phyloP scores from a whole-genome alignment of 1,140 invertebrate species.

The Octopus bimaculoides region DNA sequence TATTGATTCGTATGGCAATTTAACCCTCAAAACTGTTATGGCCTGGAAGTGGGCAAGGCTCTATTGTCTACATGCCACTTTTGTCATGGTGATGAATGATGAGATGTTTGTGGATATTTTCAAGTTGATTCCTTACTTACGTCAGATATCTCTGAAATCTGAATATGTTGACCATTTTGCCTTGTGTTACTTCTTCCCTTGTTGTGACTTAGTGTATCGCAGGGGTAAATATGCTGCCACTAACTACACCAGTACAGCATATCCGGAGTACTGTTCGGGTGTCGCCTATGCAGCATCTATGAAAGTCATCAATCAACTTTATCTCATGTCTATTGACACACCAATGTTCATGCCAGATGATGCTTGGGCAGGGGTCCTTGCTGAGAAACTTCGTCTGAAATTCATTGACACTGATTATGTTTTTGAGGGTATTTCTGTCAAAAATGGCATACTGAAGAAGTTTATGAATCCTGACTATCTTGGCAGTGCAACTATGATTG shows the following conservation, averaged over 20 bases:
- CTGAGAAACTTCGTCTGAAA: constrained; percentile 24
- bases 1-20: constrained; percentile 69
- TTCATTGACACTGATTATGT: constrained; percentile 23
- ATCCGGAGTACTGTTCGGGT: constrained; percentile 27
- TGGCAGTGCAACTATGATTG: constrained; percentile 24
- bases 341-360: constrained; percentile 23
- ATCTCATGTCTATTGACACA: constrained; percentile 21
- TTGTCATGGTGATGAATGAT: constrained; percentile 82
- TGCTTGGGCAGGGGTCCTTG: constrained; percentile 27
- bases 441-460: constrained; percentile 21
- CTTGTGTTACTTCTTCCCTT: constrained; percentile 24
- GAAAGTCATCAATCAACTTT: constrained; percentile 21
- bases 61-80: constrained; percentile 66
- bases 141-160: background rate
- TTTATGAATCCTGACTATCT: constrained; percentile 24
- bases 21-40: constrained; percentile 83
- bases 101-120: constrained; percentile 79
- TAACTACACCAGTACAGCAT: constrained; percentile 14
- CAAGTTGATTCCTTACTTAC: constrained; percentile 57
- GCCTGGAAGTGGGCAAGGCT: constrained; percentile 72
- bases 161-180: constrained; percentile 5
- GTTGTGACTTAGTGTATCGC: constrained; percentile 19
- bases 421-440: constrained; percentile 26
- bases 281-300: constrained; percentile 23
- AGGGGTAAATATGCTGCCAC: constrained; percentile 14